Percentiles rank a stretch among this genome's conserved stretches.
phyloP scores from a whole-genome alignment of 2,888 invertebrate species.

The Girardia tigrina region DNA sequence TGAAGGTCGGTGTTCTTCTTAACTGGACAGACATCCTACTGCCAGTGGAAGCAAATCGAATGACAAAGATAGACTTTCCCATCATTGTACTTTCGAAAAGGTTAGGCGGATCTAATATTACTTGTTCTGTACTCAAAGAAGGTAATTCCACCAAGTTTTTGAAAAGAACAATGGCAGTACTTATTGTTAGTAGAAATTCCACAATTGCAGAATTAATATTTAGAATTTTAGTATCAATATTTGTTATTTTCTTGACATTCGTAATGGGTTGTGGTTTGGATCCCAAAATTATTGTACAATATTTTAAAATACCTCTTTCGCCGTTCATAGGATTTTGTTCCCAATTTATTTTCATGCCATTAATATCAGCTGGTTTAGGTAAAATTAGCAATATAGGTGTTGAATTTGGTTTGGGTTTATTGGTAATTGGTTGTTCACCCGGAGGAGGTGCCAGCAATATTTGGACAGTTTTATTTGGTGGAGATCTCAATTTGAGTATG shows the following conservation, averaged over 20 bases:
- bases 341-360: constrained; percentile 37
- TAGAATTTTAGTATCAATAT: background rate
- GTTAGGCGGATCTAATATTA: background rate
- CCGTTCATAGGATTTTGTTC: constrained; percentile 37
- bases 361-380: constrained; percentile 34
- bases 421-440: constrained; percentile 37
- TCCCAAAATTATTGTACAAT: constrained; percentile 23
- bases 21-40: background rate
- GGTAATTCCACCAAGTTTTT: background rate
- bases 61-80: background rate
- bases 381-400: background rate
- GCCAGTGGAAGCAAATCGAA: background rate
- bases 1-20: background rate
- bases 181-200: background rate
- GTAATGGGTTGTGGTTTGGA: constrained; percentile 35
- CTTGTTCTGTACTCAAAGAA: background rate
- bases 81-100: background rate
- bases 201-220: background rate
- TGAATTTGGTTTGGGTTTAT: constrained; percentile 37
- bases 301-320: constrained; percentile 36
- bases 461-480: constrained; percentile 37
- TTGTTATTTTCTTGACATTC: constrained; percentile 29
- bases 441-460: constrained; percentile 38
- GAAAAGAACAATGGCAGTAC: background rate
- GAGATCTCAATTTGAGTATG: constrained; percentile 38